Percentiles rank a stretch among this genome's conserved stretches.
Evolutionary conservation across 2,113 vertebrate species (phyloP).

Genomic region (Heterocephalus glaber): DNA sequence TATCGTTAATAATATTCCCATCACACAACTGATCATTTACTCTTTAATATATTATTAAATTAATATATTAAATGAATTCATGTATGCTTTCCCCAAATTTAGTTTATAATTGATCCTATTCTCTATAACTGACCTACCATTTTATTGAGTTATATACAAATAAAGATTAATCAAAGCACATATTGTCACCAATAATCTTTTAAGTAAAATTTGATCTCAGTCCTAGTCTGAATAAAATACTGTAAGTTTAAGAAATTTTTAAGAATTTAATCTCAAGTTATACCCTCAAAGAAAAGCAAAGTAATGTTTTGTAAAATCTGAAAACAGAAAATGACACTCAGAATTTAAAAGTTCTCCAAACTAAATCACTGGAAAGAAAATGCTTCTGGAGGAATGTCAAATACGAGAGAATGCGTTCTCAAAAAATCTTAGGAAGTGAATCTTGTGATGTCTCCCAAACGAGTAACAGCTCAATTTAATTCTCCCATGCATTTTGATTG

Average conservation of each 20-base stretch:
- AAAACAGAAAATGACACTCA: background rate
- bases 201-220: background rate
- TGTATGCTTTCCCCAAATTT: background rate
- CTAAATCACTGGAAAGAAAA: background rate
- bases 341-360: conserved; percentile 4
- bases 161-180: background rate
- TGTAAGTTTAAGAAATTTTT: background rate
- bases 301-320: background rate
- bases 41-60: background rate
- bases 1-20: background rate
- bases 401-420: background rate
- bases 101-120: background rate
- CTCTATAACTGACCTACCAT: background rate
- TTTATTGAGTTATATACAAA: background rate
- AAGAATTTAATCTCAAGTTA: background rate
- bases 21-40: background rate
- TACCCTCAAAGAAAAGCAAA: background rate
- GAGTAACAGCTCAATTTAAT: background rate
- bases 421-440: background rate
- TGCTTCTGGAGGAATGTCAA: background rate
- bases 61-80: too few species aligned
- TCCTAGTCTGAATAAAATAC: background rate
- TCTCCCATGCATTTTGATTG: conserved; percentile 16
- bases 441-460: background rate
- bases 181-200: background rate